Base-by-base conservation (phyloP, 2,113 vertebrate species). In the Tetraodon nigroviridis region DNA sequence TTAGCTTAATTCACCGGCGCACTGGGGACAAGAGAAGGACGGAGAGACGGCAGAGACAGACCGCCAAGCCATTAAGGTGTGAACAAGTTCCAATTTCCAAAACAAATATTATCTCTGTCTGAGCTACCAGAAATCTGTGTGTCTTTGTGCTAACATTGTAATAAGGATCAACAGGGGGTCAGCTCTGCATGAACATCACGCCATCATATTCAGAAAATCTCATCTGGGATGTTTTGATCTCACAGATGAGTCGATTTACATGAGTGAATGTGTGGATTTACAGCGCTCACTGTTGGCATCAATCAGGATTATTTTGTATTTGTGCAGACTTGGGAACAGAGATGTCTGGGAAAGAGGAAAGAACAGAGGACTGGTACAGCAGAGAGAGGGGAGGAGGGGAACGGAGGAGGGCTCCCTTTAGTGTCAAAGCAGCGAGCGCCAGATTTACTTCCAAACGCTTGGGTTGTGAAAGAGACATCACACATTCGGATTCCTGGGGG, bases 51-150 rank as follows among this genome's bases (percentile, higher is more conserved):
- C 24, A 57, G 56, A 73, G 61, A 66, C 44, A 61, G 71, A 75
- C 75, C 22, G 42, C 76, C 67, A 80, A 85, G 81, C 81, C 76
- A 83, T 86, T 75, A 84, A 83, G 71, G 83, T 85, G 78, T 78
- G 81, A 85, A 85, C 84, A 86, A 81, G 82, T 86, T 90, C 87
- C 87, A 90, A 88, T 90, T 88, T 82, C 69, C 73, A 84, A 89
- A 89, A 85, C 85, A 90, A 90, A 90, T 90, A 90, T 90, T 87
- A 87, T 89, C 79, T 87, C 73, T 80, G 84, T 84, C 81, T 86
- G 84, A 79, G 80, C 77, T 81, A 72, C 75, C 64, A 47, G 37
- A 79, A 90, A 88, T 84, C 69, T 83, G 78, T 76, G 65, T 81
- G 77, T 65, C 71, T 81, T 84, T 78, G 69, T 64, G 64, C 69